Evolutionary conservation across 2,888 invertebrate genomes (phyloP), one percentile per base, ranked within the genome.

Genomic region (Caenorhabditis macrosperma): DNA sequence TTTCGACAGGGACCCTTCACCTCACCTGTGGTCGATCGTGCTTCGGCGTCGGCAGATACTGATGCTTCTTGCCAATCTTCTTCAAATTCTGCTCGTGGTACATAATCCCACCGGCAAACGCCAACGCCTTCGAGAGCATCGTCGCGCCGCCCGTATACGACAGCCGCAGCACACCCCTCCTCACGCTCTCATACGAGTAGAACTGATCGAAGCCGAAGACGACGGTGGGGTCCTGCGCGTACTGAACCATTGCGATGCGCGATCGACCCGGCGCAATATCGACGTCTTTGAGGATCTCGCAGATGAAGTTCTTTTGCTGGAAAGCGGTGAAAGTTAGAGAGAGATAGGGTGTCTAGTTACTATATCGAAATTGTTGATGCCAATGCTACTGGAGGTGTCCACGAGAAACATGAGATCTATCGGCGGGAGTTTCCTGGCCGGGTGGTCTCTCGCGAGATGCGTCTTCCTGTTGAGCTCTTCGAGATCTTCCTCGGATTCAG

Each of bases 141-240:
- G 90, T 89, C 4, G 89, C 78, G 2, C 89, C 88, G n/a, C 90
- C 90, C 22, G 85, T 80, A 74, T 89, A 90, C 1, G 88, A 86
- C 69, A 89, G 85, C 55, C 87, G 75, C 59, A 85, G 69, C 0
- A 90, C 77, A 1, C 89, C 89, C 33, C 87, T 76, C 61, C 83
- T 77, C 15, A 89, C 84, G 50, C 83, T 79, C 24, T 78, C 64
- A 22, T 71, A 74, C 3, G 85, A 84, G 61, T 87, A 89, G 69
- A 85, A 90, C 54, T 83, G 83, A 57, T 89, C 88, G 61, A 89
- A 90, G 12, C 85, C 85, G 55, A 90, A 90, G 26, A 86, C 88
- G 9, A 89, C 87, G n/a, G 75, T 78, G 0, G 90, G 88, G 41
- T 89, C 87, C 28, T 81, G 82, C 1, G 88, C 82, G 69, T 88